Base-by-base conservation (phyloP, 2,888 invertebrate species). In the Brenthis daphne region DNA sequence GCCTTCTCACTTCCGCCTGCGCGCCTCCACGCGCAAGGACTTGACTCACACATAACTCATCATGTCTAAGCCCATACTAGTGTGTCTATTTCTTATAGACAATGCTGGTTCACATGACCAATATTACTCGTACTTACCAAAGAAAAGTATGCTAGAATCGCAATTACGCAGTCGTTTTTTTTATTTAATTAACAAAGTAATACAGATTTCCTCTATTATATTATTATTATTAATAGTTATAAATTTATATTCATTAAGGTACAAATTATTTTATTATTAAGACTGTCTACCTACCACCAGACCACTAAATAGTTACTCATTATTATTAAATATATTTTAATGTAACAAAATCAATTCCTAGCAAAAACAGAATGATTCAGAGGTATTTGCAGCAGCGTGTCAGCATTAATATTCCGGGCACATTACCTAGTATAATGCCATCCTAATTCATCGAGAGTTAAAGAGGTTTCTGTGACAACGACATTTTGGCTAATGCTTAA, bases 1-100 rank as follows among this genome's bases (percentile, higher is more conserved):
- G 82, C 85, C 84, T 88, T 90, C 88, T 90, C 89, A 91, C 91
- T 92, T 92, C 92, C 92, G 91, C 85, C 83, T 83, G 88, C 90
- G 88, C 83, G 88, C 89, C 86, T 87, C 86, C 89, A 89, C 90
- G 90, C 87, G 85, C 88, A 86, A 85, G 89, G 89, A 89, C 85
- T 82, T 73, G 75, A 77, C 78, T 78, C 79, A 79, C 79, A 81
- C 80, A 53, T 63, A 51, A 53, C 37, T 37, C 43, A 24, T 54
- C 82, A 79, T 80, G 58, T 5, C 20, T 43, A 20, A 55, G 11
- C 69, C 73, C 66, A 76, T 69, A 73, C 69, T 71, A 48, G 60
- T 13, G 14, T 37, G 8, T 54, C n/a, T 20, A 4, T 54, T 16
- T 43, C 12, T 57, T 53, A 16, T 8, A 16, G 16, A 64, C 68